Base-by-base conservation (phyloP, 2,888 invertebrate species). In the Tetheella fluctuosa region DNA sequence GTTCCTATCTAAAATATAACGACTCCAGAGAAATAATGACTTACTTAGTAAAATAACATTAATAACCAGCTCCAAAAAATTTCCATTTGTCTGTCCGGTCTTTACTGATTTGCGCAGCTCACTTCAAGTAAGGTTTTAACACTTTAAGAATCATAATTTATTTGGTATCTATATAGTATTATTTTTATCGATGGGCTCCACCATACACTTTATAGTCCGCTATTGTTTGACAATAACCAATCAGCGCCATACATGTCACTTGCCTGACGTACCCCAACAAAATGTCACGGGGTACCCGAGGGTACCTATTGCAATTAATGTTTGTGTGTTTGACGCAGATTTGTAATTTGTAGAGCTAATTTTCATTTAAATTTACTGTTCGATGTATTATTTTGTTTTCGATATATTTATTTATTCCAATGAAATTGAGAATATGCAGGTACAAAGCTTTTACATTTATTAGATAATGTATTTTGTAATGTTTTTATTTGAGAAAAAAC, bases 171-270 rank as follows among this genome's bases (percentile, higher is more conserved):
- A 48, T 2, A 5, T 0, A 10, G 6, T 48, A 20, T n/a, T 48
- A 20, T 8, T 42, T 42, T 2, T 20, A 48, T 48, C 48, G 10
- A 48, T 48, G 48, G 34, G 20, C 34, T 10, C 15, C 66, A 59
- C 69, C 70, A 69, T 70, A 68, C 70, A 71, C 81, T 84, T 86
- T 85, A 81, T 82, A 74, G 74, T 63, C 71, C 70, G 77, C 86
- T 84, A 85, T 87, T 90, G 89, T 89, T 89, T 85, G 79, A 83
- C 87, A 89, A 91, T 90, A 90, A 90, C 89, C 90, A 91, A 91
- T 90, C 90, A 90, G 85, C 83, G 84, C 77, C 85, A 84, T 84
- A 80, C 86, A 84, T 80, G 88, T 88, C 90, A 89, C 83, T 80
- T 80, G 84, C 80, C 80, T 86, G 89, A 88, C 89, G 81, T 85